Base-by-base conservation (phyloP, 1,140 invertebrate genomes). In the Myzus persicae region DNA sequence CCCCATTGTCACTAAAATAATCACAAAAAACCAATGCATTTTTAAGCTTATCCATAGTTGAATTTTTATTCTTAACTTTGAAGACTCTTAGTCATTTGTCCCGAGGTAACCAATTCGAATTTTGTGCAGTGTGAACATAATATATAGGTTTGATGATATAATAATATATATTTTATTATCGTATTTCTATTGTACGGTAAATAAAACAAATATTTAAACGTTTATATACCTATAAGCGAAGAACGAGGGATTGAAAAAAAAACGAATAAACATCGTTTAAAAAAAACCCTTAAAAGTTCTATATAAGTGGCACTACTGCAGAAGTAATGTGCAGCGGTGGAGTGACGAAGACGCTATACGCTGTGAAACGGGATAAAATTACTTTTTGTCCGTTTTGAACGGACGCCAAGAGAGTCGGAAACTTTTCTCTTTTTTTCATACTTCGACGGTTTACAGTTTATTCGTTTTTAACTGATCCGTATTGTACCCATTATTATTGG, bases 301-400 rank as follows among this genome's bases (percentile, higher is more conserved):
- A 26, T 84, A 31, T 14, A 40, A n/a, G 67, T 76, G 14, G 38
- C 54, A 91, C 20, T 46, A 20, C n/a, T n/a, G 42, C 90, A 76
- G 91, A 81, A 44, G 44, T 76, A 82, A 91, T 38, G n/a, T 48
- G 90, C 67, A 2, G 31, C 42, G 26, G 11, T 82, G 51, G 54
- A 91, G 7, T 14, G 26, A 36, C 31, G 85, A 38, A 20, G 20
- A 89, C 44, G 18, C 46, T 1, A n/a, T n/a, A 84, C 42, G 42
- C 42, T n/a, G 22, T 22, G 42, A 81, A 81, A n/a, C n/a, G 91
- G 42, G 38, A 82, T 92, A 92, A 92, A 82, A 92, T 92, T 48
- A 82, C 91, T 92, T 82, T 92, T 48, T 20, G 59, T 44, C n/a
- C 18, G 24, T 82, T 51, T 92, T 92, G 91, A 92, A 92, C 76